Base-by-base conservation (phyloP, 2,888 invertebrate species). In the Dendrolimus pini region DNA sequence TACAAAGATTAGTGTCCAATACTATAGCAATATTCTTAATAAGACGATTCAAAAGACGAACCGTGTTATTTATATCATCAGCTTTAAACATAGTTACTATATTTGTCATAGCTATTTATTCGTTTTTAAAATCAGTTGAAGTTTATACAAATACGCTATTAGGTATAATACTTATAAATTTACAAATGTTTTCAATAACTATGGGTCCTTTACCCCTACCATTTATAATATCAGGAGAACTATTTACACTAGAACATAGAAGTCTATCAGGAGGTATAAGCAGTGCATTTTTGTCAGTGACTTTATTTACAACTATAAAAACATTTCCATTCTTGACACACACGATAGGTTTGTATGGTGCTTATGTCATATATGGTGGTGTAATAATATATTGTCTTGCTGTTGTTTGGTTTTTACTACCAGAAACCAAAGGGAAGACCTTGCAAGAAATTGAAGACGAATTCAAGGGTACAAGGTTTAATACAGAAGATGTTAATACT, bases 161-260 rank as follows among this genome's bases (percentile, higher is more conserved):
- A n/a, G 83, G 83, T 10, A 63, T 80, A 0, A 57, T 65, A 1
- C 63, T 84, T 13, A 64, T 83, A 13, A 80, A 80, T 59, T 59
- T 79, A 1, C 85, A 93, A 63, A 92, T 92, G 66, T 83, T 89
- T 10, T 91, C 92, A 14, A 83, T 93, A 18, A 87, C 91, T 1
- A 83, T 92, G 7, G 94, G 94, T 0, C 80, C 92, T 2, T 83
- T 93, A 1, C 93, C 94, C 0, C 70, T 95, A 55, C 94, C 94
- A 0, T 94, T 94, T 85, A 92, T 94, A 9, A 92, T 95, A 77
- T 92, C 93, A 62, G 94, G 94, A 0, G 95, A 95, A 74, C 76
- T 95, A 0, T 94, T 94, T 66, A 91, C 94, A 6, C 82, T 92
- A 41, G 87, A 89, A 55, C 91, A 89, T 54, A 87, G 93, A 54